Evolutionary conservation across 2,797 vertebrate genomes (phyloP).

Genomic region (Silurus lanzhouensis): DNA sequence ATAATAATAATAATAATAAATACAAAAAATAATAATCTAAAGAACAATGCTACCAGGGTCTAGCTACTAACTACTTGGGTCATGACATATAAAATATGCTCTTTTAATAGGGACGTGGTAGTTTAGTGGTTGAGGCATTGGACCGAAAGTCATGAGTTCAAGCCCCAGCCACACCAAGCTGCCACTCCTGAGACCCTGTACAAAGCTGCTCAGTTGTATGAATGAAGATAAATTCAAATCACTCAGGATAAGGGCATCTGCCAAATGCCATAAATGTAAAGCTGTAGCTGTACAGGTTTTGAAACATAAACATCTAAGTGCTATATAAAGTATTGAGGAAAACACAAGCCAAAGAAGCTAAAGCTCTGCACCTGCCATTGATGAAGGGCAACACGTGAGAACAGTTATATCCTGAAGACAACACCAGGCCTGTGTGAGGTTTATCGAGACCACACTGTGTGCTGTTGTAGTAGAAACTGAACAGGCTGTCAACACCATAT

Average conservation of each 20-base stretch:
- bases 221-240: too few species aligned
- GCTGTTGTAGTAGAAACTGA: conserved; percentile 87
- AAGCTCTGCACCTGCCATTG: conserved; percentile 83
- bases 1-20: too few species aligned
- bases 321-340: background rate
- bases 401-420: conserved; percentile 93
- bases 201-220: too few species aligned
- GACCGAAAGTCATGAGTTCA: too few species aligned
- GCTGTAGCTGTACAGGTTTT: background rate
- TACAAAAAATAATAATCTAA: too few species aligned
- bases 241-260: too few species aligned
- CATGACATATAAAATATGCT: background rate
- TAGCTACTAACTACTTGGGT: background rate
- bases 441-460: conserved; percentile 55
- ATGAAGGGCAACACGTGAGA: conserved; percentile 92
- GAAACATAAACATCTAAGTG: background rate
- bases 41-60: too few species aligned
- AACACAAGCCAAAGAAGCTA: background rate
- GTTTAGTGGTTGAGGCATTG: too few species aligned
- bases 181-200: too few species aligned
- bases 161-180: too few species aligned
- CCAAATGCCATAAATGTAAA: too few species aligned
- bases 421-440: conserved; percentile 80
- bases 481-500: conserved; percentile 89
- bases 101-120: too few species aligned